These are phyloP conservation scores for Neolamprologus devosi DNA, from an alignment of 2,113 vertebrate genomes.

Conservation along the genomic window DNA sequence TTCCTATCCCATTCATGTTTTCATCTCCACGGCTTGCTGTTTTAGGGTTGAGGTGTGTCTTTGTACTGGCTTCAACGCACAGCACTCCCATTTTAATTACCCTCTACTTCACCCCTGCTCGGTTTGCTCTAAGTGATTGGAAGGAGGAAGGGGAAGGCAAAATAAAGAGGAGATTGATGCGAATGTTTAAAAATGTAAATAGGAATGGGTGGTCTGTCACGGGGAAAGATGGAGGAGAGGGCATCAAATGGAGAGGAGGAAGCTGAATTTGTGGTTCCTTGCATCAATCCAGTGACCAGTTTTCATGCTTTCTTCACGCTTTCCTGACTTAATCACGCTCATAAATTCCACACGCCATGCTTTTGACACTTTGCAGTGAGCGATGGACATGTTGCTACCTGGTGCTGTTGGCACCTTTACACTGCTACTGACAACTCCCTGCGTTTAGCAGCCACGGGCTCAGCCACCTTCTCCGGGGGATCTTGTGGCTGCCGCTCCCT, in stretches of 20 bases:
- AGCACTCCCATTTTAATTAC: slow-evolving; percentile 48
- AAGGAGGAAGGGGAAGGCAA: not conserved
- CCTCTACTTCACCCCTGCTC: slow-evolving; percentile 5
- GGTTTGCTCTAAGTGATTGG: not conserved
- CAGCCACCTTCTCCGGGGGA: not conserved
- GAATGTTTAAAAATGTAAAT: not conserved
- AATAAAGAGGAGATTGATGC: not conserved
- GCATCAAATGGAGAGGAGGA: not conserved
- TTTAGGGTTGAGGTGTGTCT: not conserved
- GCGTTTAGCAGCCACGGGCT: not conserved
- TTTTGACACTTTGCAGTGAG: not conserved
- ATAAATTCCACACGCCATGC: not conserved
- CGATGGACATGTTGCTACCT: slow-evolving; percentile 10
- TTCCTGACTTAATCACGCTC: not conserved
- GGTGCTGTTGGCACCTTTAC: not conserved
- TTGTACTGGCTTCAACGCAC: slow-evolving; percentile 6
- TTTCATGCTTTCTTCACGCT: not conserved
- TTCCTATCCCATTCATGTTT: not conserved
- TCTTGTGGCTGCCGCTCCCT: slow-evolving; percentile 3
- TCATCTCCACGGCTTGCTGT: not conserved
- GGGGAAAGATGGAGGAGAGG: not conserved
- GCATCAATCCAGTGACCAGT: not conserved
- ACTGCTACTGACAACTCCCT: slow-evolving; percentile 7
- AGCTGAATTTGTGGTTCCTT: not conserved
- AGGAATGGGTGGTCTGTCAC: slow-evolving; percentile 7